Evolutionary conservation across 2,113 vertebrate species (phyloP).

Genomic region (Gavialis gangeticus): DNA sequence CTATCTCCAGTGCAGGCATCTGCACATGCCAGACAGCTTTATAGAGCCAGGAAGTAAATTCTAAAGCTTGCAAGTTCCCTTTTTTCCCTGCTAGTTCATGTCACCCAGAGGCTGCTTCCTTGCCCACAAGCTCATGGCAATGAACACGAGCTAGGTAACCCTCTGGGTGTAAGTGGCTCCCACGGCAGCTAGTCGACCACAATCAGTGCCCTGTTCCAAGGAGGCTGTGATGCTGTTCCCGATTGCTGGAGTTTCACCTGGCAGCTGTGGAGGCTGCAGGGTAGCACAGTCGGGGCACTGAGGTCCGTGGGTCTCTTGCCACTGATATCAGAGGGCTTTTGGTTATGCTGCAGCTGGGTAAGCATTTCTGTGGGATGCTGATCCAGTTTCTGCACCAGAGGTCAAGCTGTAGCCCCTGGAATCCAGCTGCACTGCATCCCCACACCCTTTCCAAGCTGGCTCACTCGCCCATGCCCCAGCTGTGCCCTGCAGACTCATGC

Average conservation of each 20-base stretch:
- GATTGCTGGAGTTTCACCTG: neutral
- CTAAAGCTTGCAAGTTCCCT: slow-evolving; percentile 31
- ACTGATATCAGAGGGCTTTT: accelerated
- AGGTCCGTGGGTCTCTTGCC: accelerated
- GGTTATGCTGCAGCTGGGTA: neutral
- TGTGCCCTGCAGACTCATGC: neutral
- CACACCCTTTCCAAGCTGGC: neutral
- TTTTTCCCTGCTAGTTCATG: neutral
- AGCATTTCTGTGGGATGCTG: neutral
- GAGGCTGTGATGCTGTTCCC: accelerated
- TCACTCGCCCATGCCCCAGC: neutral
- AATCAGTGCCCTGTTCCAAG: accelerated
- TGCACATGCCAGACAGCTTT: slow-evolving; percentile 61
- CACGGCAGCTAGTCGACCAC: neutral
- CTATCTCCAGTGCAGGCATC: slow-evolving; percentile 56
- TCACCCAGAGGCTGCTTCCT: slow-evolving; percentile 53
- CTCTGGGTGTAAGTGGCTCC: slow-evolving; percentile 9
- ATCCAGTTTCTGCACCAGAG: neutral
- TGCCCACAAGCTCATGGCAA: slow-evolving; percentile 44
- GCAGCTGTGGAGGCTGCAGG: neutral
- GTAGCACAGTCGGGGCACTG: accelerated
- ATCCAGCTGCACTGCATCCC: neutral
- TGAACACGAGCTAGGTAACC: neutral
- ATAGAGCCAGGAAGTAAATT: slow-evolving; percentile 59
- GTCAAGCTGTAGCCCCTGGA: neutral